These are phyloP conservation scores for Drosophila auraria DNA, from an alignment of 1,140 invertebrate genomes.

Conservation along the genomic window DNA sequence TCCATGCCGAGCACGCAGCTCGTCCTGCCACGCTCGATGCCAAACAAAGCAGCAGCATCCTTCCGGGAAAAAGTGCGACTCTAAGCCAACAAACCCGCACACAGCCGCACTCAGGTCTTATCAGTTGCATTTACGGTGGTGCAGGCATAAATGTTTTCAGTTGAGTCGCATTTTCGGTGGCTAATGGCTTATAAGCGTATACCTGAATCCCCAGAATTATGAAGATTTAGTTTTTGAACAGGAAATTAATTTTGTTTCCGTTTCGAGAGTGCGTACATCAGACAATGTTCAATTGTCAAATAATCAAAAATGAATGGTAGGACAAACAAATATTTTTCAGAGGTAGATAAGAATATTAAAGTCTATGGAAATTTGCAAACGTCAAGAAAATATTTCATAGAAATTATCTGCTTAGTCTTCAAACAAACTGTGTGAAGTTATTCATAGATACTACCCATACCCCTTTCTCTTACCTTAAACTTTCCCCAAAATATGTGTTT, in stretches of 20 bases:
- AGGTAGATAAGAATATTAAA: not conserved
- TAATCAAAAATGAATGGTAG: not conserved
- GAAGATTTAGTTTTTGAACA: constrained; percentile 25
- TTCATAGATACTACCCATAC: no score
- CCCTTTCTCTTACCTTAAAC: not conserved
- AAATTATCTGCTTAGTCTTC: not conserved
- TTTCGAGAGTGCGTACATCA: not conserved
- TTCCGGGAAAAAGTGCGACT: constrained; percentile 38
- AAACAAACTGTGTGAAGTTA: not conserved
- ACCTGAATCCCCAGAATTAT: not conserved
- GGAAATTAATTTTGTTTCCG: constrained; percentile 45
- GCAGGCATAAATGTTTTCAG: constrained; percentile 17
- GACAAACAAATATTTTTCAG: not conserved
- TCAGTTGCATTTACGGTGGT: constrained; percentile 38
- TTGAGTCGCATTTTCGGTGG: constrained; percentile 14
- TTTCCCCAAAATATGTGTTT: not conserved
- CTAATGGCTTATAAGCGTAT: not conserved
- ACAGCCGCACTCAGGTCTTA: constrained; percentile 20
- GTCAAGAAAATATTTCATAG: not conserved
- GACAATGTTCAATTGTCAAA: not conserved
- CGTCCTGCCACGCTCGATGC: constrained; percentile 14
- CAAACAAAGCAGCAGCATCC: constrained; percentile 52
- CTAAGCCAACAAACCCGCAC: constrained; percentile 31
- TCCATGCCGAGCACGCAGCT: constrained; percentile 59
- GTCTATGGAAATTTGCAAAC: no score